A percentile compares a stretch with the other conserved stretches of the same genome.
Conservation (phyloP, 1,140 invertebrate species). For the Brachionus asplanchnoidis region DNA sequence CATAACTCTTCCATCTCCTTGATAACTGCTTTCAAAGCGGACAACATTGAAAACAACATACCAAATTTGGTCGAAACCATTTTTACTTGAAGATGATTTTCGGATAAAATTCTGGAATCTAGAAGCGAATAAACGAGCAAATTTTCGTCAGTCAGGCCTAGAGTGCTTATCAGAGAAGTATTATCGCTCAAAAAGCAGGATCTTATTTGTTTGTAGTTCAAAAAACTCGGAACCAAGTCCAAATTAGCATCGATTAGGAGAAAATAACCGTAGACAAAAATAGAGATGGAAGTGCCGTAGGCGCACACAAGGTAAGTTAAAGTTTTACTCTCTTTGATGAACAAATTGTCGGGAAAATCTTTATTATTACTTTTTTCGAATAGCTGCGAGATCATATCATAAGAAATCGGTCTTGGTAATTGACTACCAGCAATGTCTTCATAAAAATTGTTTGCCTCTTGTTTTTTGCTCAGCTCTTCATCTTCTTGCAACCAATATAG, state of each 20-base stretch:
- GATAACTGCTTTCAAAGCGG: constrained; percentile 48
- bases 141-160: constrained; percentile 32
- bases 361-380: constrained; percentile 40
- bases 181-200: constrained; percentile 38
- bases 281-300: constrained; percentile 30
- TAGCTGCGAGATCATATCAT: constrained; percentile 34
- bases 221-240: constrained; percentile 9
- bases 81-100: constrained; percentile 39
- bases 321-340: constrained; percentile 38
- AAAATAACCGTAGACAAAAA: constrained; percentile 40
- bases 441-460: constrained; percentile 18
- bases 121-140: constrained; percentile 9
- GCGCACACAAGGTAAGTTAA: constrained; percentile 32
- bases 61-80: constrained; percentile 38
- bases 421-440: neutral
- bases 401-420: constrained; percentile 29
- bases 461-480: constrained; percentile 7
- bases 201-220: constrained; percentile 37
- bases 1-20: constrained; percentile 80
- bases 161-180: constrained; percentile 1
- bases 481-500: constrained; percentile 57
- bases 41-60: constrained; percentile 41
- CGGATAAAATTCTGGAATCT: constrained; percentile 8
- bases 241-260: constrained; percentile 35
- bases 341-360: constrained; percentile 39